phyloP scores from a whole-genome alignment of 2,888 invertebrate species.

The Dasypogon diadema region DNA sequence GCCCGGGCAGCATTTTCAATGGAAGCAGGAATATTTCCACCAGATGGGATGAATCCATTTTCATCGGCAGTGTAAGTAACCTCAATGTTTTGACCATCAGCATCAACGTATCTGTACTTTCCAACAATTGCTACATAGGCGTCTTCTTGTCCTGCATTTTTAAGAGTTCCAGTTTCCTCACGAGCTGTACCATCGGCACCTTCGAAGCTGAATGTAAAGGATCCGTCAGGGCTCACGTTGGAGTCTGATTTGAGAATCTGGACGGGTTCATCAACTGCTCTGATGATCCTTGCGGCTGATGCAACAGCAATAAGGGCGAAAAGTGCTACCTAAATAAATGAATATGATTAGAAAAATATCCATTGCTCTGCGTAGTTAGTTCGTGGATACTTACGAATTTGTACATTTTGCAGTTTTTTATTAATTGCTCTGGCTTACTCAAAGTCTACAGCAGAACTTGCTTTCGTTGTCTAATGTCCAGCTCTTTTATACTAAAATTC shows the following conservation, averaged over 20 bases:
- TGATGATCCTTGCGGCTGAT: conserved; percentile 54
- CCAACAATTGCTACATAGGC: conserved; percentile 63
- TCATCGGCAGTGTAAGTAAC: conserved; percentile 66
- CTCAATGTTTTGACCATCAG: conserved; percentile 63
- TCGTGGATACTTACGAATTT: conserved; percentile 33
- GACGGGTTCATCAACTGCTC: conserved; percentile 57
- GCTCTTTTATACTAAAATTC: conserved; percentile 35
- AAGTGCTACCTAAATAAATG: conserved; percentile 7
- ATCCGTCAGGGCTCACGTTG: conserved; percentile 61
- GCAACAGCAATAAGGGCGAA: conserved; percentile 34
- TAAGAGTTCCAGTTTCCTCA: conserved; percentile 60
- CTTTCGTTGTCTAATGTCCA: background rate
- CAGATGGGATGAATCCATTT: conserved; percentile 66
- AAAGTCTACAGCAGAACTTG: conserved; percentile 25
- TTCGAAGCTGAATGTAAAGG: conserved; percentile 61
- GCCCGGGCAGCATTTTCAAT: conserved; percentile 64
- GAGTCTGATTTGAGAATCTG: conserved; percentile 62
- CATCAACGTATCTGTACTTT: conserved; percentile 64
- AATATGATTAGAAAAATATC: background rate
- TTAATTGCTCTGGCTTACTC: conserved; percentile 4
- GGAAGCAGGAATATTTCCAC: conserved; percentile 62
- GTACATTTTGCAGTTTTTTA: conserved; percentile 22
- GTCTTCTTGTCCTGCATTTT: conserved; percentile 61
- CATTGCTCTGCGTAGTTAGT: background rate
- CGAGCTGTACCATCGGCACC: conserved; percentile 62